Evolutionary conservation across 2,888 invertebrate species (phyloP).

Genomic region (Anorthoa munda): DNA sequence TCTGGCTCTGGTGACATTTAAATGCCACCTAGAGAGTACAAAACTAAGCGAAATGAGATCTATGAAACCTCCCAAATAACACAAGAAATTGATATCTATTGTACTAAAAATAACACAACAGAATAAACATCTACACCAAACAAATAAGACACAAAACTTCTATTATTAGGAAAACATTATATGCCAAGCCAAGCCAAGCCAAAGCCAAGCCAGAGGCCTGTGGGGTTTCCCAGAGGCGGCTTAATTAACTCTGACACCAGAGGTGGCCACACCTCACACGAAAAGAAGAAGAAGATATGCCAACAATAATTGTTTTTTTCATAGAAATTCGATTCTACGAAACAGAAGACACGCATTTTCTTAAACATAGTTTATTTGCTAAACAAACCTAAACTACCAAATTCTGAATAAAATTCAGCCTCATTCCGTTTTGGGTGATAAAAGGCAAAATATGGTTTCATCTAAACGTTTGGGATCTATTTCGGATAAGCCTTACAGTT

Average conservation of each 20-base stretch:
- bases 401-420: slow-evolving; percentile 4
- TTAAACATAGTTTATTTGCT: neutral
- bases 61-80: neutral
- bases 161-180: neutral
- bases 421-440: slow-evolving; percentile 10
- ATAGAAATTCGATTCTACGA: neutral
- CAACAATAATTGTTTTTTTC: neutral
- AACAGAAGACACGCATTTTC: neutral
- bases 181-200: neutral
- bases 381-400: neutral
- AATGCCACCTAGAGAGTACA: neutral
- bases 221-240: too few species aligned
- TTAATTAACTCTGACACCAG: too few species aligned
- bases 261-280: too few species aligned
- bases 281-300: too few species aligned
- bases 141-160: neutral
- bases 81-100: neutral
- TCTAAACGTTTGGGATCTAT: slow-evolving; percentile 25
- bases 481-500: slow-evolving; percentile 27
- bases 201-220: too few species aligned
- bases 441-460: slow-evolving; percentile 36
- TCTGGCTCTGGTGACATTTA: neutral
- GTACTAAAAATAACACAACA: neutral
- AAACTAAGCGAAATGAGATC: neutral
- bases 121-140: neutral